Evolutionary conservation across 2,113 vertebrate genomes (phyloP), one percentile per base, ranked within the genome.

Genomic region (Clarias macrocephalus): DNA sequence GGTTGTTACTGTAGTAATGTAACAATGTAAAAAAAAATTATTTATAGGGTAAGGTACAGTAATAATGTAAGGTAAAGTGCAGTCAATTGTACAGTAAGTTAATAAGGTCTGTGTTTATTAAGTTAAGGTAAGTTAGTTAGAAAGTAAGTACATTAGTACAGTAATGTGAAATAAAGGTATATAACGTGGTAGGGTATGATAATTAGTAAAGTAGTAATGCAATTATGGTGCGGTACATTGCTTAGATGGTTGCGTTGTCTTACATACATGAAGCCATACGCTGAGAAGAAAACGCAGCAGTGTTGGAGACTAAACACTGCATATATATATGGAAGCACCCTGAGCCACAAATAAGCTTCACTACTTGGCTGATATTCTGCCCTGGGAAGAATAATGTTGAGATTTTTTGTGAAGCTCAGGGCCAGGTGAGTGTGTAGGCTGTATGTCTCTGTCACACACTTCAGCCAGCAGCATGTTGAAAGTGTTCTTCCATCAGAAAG

Each of bases 401-500:
- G n/a, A 37, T 81, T 62, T 48, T 81, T 62, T 62, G 23, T 85
- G 37, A 76, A 76, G 57, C 23, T 25, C 8, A n/a, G 15, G 37
- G 56, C 68, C 57, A 73, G 66, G 81, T 84, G 28, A 84, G 21
- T 57, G 13, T 56, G 52, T 25, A 57, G 66, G 28, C 28, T 84
- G 65, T 30, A 23, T 30, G 18, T 73, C 19, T 84, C 65, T 59
- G 83, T 84, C 54, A 60, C 56, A 42, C 48, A 23, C 56, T 42
- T 85, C 56, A 63, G 57, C 56, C 72, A 85, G 37, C 19, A 62
- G 57, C 13, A 59, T 81, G 30, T 81, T 62, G 12, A 33, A 60
- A 60, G 18, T 60, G 18, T 60, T 80, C 19, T 80, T 60, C 56
- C 79, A 33, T 80, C 30, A 21, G 79, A 81, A 81, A 77, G 59